A percentile compares a stretch with the other conserved stretches of the same genome.
Conservation (phyloP, 2,797 vertebrate genomes). For the Anguilla marmorata region DNA sequence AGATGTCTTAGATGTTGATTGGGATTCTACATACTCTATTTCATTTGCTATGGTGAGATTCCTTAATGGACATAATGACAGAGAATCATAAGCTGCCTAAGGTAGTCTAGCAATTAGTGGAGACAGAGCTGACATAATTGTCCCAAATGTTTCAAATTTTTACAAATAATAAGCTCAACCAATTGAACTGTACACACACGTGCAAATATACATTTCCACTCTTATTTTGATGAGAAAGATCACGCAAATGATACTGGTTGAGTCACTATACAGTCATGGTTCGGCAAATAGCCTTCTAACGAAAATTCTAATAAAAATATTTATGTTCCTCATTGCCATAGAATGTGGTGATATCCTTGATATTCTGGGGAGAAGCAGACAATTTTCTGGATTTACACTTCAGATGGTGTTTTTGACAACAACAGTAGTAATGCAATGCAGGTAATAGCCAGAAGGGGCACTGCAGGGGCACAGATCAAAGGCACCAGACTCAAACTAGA, state of each 20-base stretch:
- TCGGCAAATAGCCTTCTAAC: not conserved
- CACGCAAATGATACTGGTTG: not conserved
- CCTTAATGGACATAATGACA: not conserved
- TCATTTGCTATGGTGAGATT: not conserved
- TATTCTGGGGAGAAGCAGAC: not conserved
- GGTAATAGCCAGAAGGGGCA: not conserved
- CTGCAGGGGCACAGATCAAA: conserved; percentile 1
- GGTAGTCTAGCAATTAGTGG: not conserved
- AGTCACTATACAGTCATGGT: not conserved
- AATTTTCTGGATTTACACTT: not conserved
- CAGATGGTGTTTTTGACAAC: not conserved
- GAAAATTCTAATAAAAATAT: not conserved
- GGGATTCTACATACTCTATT: not conserved
- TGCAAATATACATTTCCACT: not conserved
- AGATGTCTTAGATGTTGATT: not conserved
- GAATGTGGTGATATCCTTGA: not conserved
- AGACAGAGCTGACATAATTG: not conserved
- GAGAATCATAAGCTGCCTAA: not conserved
- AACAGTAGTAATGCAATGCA: not conserved
- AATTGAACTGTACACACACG: not conserved
- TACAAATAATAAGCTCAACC: not conserved
- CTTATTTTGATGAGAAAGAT: not conserved
- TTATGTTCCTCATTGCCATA: not conserved
- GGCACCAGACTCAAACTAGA: conserved; percentile 8
- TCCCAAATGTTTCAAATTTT: not conserved